phyloP scores from a whole-genome alignment of 1,140 invertebrate species.

The Zaprionus nigranus region DNA sequence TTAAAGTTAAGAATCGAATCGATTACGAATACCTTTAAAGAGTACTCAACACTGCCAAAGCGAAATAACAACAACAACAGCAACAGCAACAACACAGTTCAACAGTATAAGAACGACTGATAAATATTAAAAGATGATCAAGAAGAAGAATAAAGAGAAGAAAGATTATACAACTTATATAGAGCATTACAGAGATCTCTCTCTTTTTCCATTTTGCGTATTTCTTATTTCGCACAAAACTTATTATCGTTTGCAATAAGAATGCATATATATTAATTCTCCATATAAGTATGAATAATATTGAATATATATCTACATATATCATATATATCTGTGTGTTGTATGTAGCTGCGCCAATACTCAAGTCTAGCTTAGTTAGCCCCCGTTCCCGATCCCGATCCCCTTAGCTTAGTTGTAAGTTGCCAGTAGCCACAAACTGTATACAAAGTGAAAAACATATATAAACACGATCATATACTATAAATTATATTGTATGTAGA shows the following conservation, averaged over 20 bases:
- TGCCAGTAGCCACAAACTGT: slow-evolving; percentile 36
- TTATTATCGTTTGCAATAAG: slow-evolving; percentile 26
- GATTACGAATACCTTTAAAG: slow-evolving; percentile 17
- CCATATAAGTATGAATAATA: slow-evolving; percentile 15
- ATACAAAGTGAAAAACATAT: slow-evolving; percentile 31
- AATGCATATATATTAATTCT: slow-evolving; percentile 13
- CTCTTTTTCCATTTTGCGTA: slow-evolving; percentile 7
- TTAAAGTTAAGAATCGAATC: slow-evolving; percentile 42
- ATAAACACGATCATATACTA: slow-evolving; percentile 29
- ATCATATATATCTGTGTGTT: slow-evolving; percentile 35
- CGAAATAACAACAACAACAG: slow-evolving; percentile 45
- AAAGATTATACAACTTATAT: slow-evolving; percentile 18
- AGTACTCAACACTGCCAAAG: slow-evolving; percentile 78
- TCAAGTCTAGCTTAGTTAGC: slow-evolving; percentile 43
- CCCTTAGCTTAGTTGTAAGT: slow-evolving; percentile 49
- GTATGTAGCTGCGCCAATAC: slow-evolving; percentile 34
- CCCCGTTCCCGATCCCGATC: neutral
- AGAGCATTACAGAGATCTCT: slow-evolving; percentile 15
- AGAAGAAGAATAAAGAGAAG: neutral
- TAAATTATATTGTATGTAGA: slow-evolving; percentile 29
- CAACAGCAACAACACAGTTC: slow-evolving; percentile 49
- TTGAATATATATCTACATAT: slow-evolving; percentile 12
- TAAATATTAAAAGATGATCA: slow-evolving; percentile 32
- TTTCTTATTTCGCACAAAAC: slow-evolving; percentile 40
- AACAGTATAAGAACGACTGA: slow-evolving; percentile 70